Percentiles rank a stretch among this genome's conserved stretches.
Conservation (phyloP, 2,888 invertebrate species). For the Calliopum simillimum region DNA sequence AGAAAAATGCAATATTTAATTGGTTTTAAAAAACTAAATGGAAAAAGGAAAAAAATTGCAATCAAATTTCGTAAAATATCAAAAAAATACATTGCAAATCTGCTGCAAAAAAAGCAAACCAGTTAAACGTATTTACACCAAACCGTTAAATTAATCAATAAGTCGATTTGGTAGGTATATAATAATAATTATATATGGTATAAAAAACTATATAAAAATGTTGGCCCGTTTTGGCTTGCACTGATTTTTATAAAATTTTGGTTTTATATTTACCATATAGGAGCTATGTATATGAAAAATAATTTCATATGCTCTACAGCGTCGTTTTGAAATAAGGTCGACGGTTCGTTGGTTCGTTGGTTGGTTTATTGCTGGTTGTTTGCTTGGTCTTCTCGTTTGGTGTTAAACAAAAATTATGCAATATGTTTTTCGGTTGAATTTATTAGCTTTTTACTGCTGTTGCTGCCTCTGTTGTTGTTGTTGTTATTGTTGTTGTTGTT, state of each 20-base stretch:
- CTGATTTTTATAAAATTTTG: background rate
- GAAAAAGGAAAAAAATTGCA: constrained; percentile 5
- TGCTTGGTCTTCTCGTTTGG: background rate
- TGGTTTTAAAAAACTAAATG: background rate
- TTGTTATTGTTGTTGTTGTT: background rate
- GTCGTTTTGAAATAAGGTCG: no score
- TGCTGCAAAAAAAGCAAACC: constrained; percentile 16
- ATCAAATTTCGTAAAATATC: constrained; percentile 17
- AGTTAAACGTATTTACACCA: constrained; percentile 7
- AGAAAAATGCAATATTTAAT: background rate
- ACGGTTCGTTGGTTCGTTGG: background rate
- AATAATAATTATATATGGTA: no score
- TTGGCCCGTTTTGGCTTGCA: no score
- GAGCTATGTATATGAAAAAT: no score
- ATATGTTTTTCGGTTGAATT: constrained; percentile 6
- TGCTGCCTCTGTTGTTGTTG: background rate
- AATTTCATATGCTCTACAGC: no score
- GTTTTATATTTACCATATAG: background rate
- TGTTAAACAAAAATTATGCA: constrained; percentile 12
- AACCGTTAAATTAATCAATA: background rate
- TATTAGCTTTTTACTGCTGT: background rate
- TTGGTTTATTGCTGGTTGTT: background rate
- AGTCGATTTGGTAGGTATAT: no score
- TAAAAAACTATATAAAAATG: no score
- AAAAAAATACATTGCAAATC: background rate